Conservation (phyloP, 1,140 invertebrate species). For the Brachionus plicatilis region DNA sequence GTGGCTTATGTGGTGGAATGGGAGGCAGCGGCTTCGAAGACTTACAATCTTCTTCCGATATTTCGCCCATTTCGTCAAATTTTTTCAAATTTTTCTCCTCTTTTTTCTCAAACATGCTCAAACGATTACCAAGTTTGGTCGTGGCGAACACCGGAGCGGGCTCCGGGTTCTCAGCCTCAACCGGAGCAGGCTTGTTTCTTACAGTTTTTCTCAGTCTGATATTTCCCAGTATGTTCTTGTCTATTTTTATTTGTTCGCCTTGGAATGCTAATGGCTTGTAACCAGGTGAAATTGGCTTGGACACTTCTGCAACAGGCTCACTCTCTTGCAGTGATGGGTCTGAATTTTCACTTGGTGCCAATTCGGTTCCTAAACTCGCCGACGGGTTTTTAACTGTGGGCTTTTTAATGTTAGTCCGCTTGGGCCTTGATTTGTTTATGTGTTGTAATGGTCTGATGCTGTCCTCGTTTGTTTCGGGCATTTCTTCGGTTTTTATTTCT, state of each 20-base stretch:
- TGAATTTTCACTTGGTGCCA: neutral
- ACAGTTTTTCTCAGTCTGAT: constrained; percentile 15
- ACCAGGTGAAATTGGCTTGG: neutral
- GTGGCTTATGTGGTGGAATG: constrained; percentile 6
- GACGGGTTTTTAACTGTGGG: constrained; percentile 35
- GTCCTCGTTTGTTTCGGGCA: neutral
- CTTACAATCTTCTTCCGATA: neutral
- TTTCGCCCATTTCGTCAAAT: neutral
- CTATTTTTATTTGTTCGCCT: constrained; percentile 12
- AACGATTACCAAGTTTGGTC: neutral
- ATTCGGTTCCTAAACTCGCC: neutral
- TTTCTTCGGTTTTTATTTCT: constrained; percentile 1
- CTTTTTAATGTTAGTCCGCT: neutral
- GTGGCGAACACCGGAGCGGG: neutral
- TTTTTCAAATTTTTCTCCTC: neutral
- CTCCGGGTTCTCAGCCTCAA: neutral
- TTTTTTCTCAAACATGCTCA: constrained; percentile 30
- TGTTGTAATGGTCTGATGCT: neutral
- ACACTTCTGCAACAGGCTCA: neutral
- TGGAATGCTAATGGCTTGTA: neutral
- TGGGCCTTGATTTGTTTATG: constrained; percentile 25
- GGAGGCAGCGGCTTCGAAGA: neutral
- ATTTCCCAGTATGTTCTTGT: neutral
- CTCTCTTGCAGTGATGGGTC: neutral
- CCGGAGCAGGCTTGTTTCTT: neutral